Evolutionary conservation across 92 coral and sea anemone species (phyloP).

Genomic region (Phenganax subtilis): DNA sequence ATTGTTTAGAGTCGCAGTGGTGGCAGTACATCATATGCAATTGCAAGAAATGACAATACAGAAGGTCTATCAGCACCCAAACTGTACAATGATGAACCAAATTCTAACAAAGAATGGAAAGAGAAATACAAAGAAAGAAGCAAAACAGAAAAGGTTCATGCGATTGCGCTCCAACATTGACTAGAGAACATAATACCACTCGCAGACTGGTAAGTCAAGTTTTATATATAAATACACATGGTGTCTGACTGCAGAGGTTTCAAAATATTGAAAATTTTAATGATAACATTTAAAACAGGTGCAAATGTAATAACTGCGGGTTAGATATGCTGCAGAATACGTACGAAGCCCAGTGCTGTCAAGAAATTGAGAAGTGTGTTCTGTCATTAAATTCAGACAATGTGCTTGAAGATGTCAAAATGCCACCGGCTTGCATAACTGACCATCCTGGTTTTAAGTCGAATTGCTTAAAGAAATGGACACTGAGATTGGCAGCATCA

Average conservation of each 20-base stretch:
- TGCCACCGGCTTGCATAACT: slow-evolving; percentile 14
- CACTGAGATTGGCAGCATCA: slow-evolving; percentile 15
- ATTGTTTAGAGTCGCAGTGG: not conserved
- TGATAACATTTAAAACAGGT: not conserved
- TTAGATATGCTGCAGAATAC: slow-evolving; percentile 2
- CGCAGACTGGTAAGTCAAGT: slow-evolving; percentile 1
- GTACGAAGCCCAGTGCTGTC: slow-evolving; percentile 28
- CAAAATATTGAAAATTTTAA: not conserved
- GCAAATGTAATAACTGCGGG: slow-evolving; percentile 29
- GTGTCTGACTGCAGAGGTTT: not conserved
- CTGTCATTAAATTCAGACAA: slow-evolving; percentile 2
- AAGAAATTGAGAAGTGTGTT: slow-evolving; percentile 19
- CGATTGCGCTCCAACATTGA: slow-evolving; percentile 2
- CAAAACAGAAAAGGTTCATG: not conserved
- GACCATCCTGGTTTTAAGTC: slow-evolving; percentile 6
- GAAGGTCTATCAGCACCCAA: not conserved
- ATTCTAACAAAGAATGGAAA: slow-evolving; percentile 3
- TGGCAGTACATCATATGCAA: not conserved
- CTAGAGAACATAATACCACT: not conserved
- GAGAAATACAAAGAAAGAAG: slow-evolving; percentile 3
- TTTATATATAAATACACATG: not conserved
- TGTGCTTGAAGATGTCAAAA: slow-evolving; percentile 8
- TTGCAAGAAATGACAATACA: not conserved
- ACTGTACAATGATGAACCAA: slow-evolving; percentile 13
- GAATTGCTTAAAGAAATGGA: slow-evolving; percentile 23